Conservation (phyloP, 1,140 invertebrate species). For the Eufriesea mexicana region DNA sequence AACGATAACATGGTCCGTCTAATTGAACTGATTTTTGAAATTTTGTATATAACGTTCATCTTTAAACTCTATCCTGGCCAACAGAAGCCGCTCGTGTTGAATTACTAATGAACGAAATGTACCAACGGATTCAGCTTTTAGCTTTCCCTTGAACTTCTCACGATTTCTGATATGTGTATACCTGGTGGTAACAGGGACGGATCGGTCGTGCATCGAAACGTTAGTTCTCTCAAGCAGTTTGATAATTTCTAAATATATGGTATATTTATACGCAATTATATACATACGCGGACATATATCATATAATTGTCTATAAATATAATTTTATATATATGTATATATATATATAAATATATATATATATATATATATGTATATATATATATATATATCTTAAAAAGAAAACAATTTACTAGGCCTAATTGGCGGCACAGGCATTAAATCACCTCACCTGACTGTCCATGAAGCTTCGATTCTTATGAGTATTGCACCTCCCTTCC, state of each 20-base stretch:
- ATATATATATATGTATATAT: slow-evolving; percentile 20
- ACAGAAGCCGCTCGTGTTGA: slow-evolving; percentile 22
- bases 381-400: slow-evolving; percentile 71
- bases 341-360: slow-evolving; percentile 43
- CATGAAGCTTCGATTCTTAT: slow-evolving; percentile 42
- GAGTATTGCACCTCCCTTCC: background rate
- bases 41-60: background rate
- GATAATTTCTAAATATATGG: slow-evolving; percentile 76
- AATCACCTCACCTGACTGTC: slow-evolving; percentile 13
- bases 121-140: background rate
- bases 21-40: slow-evolving; percentile 13
- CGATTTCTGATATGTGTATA: background rate
- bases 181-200: slow-evolving; percentile 35
- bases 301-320: slow-evolving; percentile 60
- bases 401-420: slow-evolving; percentile 81
- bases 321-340: slow-evolving; percentile 68
- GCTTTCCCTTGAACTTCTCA: background rate
- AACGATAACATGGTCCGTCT: slow-evolving; percentile 5
- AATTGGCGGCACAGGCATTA: slow-evolving; percentile 76
- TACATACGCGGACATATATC: slow-evolving; percentile 18
- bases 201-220: slow-evolving; percentile 63
- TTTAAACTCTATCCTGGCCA: background rate
- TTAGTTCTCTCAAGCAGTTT: slow-evolving; percentile 69
- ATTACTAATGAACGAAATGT: slow-evolving; percentile 44
- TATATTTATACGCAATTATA: slow-evolving; percentile 61